Conservation (phyloP, 2,797 vertebrate genomes). For the Paratrypauchen microcephalus region DNA sequence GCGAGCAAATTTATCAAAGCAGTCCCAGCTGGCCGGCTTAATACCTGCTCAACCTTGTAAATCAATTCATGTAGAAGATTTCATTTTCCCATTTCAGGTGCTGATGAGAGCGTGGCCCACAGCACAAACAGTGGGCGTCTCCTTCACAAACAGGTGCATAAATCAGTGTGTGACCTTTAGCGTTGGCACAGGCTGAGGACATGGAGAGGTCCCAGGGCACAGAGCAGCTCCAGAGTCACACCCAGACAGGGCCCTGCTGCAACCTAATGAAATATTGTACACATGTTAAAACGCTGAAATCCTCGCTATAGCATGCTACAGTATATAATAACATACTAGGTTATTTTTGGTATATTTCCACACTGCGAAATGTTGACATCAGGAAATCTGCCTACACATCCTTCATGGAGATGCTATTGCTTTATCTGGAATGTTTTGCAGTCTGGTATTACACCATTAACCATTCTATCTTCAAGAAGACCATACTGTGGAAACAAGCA, state of each 20-base stretch:
- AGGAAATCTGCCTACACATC: too few relatives aligned
- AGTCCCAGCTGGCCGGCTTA: slow-evolving; percentile 22
- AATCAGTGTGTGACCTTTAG: slow-evolving; percentile 73
- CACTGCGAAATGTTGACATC: too few relatives aligned
- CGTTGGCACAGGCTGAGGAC: slow-evolving; percentile 51
- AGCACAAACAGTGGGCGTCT: slow-evolving; percentile 57
- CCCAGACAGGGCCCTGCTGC: background rate
- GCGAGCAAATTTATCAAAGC: slow-evolving; percentile 24
- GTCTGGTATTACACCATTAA: too few relatives aligned
- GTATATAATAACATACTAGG: too few relatives aligned
- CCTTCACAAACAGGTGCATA: slow-evolving; percentile 64
- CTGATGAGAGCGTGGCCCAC: slow-evolving; percentile 55
- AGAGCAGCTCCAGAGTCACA: background rate
- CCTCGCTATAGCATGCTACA: too few relatives aligned
- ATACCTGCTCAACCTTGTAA: slow-evolving; percentile 55
- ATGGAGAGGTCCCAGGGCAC: slow-evolving; percentile 32
- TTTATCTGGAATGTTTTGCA: too few relatives aligned
- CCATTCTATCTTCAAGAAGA: too few relatives aligned
- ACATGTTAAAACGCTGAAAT: background rate
- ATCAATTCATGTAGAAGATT: slow-evolving; percentile 60
- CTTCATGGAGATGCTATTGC: too few relatives aligned
- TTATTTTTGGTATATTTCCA: too few relatives aligned
- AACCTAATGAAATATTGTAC: background rate
- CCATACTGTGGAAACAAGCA: too few relatives aligned
- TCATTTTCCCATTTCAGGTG: slow-evolving; percentile 60